Base-by-base conservation (phyloP, 2,888 invertebrate species). In the Steromphala cineraria region DNA sequence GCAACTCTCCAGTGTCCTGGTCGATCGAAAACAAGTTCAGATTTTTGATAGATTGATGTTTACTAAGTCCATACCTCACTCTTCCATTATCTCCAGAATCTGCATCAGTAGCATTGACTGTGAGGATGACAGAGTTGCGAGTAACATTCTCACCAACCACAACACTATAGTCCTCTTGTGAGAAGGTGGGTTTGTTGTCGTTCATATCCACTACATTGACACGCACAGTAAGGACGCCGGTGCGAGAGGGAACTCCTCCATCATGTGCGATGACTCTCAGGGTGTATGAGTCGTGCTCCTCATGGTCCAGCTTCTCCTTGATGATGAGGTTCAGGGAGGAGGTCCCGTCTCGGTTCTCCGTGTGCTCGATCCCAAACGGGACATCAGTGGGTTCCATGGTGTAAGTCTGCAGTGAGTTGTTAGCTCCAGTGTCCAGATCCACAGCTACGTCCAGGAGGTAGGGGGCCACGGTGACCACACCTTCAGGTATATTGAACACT, bases 51-150 rank as follows among this genome's bases (percentile, higher is more conserved):
- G 83, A 81, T 67, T 88, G 87, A 7, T 86, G 84, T 5, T 86
- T 79, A 40, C 87, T 87, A 7, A 92, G 93, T 88, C 93, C 92
- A 88, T 94, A 95, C n/a, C 90, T 88, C n/a, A 95, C 92, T 79
- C 94, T 92, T 1, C 94, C 96, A 91, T 98, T 98, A 5, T 95
- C 95, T 4, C 97, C 98, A 84, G 96, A 95, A 91, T 98, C 98
- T 46, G 95, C 95, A 92, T 99, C 98, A 7, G 95, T 95, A 0
- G 98, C 98, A n/a, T 95, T 95, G 0, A 98, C 96, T n/a, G 86
- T 86, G 40, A 89, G 77, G 55, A 91, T 85, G 5, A 88, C 83
- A 2, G 88, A 85, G 56, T 89, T 89, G 2, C 86, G 82, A 0
- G 84, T 80, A 13, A 89, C 85, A 75, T 89, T 89, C 78, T 91